Evolutionary conservation across 2,888 invertebrate genomes (phyloP), one percentile per base, ranked within the genome.

Genomic region (Caenorhabditis doughertyi): DNA sequence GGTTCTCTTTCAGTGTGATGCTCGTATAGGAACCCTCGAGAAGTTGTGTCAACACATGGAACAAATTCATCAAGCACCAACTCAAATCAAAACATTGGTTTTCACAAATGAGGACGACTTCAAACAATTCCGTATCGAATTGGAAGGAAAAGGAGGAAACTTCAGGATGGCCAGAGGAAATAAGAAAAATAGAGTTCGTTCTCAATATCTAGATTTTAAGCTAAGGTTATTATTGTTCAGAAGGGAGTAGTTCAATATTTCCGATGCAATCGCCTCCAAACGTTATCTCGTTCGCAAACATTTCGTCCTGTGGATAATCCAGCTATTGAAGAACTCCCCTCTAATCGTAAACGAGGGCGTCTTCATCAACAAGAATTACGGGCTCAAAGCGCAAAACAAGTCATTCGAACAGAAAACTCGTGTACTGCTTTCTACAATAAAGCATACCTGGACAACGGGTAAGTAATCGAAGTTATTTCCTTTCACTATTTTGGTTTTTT

Each of bases 131-230:
- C 83, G 87, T 0, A 60, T 79, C 2, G 85, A 88, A 32, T 55
- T 88, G n/a, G 88, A 88, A 68, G 86, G 86, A 47, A 85, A 85
- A 56, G 88, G 88, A 23, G 88, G 88, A 39, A 88, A 88, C 62
- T 88, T 88, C 79, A 76, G 88, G 32, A 88, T 88, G 88, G 85
- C 87, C 9, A 79, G 88, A 71, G 88, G 88, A 53, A 88, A 87
- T 67, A 88, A 88, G 44, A 84, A 84, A 72, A 84, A 83, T 25
- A 86, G 84, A 67, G 62, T 55, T 21, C n/a, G n/a, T n/a, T n/a
- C n/a, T n/a, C n/a, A 25, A 23, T 23, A 13, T 8, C 0, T 23
- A 16, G 13, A 21, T 23, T 25, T 3, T 47, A 4, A 47, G 3
- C 9, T 7, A 35, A 35, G 7, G 5, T 35, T 35, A 5, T 9